A percentile compares a stretch with the other conserved stretches of the same genome.
These are phyloP conservation scores for Tenthredo distinguenda DNA, from an alignment of 2,888 invertebrate genomes.

Conservation along the genomic window DNA sequence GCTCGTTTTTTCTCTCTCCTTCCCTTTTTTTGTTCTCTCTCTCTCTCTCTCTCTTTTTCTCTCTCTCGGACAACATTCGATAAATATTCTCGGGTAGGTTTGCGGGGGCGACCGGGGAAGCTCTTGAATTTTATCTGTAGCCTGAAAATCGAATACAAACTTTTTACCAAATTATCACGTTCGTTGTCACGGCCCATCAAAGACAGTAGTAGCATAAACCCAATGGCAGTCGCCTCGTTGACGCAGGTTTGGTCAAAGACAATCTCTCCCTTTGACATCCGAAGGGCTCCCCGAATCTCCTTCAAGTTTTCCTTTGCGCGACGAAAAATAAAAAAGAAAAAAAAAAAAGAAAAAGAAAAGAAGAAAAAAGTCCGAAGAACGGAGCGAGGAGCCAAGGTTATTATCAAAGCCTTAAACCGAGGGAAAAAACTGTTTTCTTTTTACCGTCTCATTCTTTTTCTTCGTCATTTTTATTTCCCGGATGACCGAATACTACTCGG, in stretches of 20 bases:
- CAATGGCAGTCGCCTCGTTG: background rate
- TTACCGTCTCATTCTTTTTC: background rate
- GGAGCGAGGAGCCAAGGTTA: background rate
- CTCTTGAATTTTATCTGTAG: background rate
- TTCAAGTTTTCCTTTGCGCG: background rate
- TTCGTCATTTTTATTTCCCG: background rate
- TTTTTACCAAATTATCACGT: constrained; percentile 30
- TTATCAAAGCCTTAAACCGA: constrained; percentile 5
- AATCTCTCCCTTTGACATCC: constrained; percentile 16
- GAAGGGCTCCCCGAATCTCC: background rate
- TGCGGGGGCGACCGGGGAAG: too few species aligned
- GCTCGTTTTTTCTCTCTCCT: background rate
- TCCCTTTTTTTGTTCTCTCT: background rate
- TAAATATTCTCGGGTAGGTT: background rate
- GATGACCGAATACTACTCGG: background rate
- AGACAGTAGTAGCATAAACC: constrained; percentile 12
- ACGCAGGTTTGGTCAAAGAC: background rate
- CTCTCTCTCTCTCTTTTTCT: background rate
- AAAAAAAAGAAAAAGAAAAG: background rate
- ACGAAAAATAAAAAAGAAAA: background rate
- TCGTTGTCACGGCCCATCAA: constrained; percentile 1
- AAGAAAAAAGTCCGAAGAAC: background rate
- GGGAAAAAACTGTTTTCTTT: constrained; percentile 13
- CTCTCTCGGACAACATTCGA: constrained; percentile 53
- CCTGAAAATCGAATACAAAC: background rate